These are phyloP conservation scores for Ophion ellenae DNA, from an alignment of 2,888 invertebrate species.

Conservation along the genomic window DNA sequence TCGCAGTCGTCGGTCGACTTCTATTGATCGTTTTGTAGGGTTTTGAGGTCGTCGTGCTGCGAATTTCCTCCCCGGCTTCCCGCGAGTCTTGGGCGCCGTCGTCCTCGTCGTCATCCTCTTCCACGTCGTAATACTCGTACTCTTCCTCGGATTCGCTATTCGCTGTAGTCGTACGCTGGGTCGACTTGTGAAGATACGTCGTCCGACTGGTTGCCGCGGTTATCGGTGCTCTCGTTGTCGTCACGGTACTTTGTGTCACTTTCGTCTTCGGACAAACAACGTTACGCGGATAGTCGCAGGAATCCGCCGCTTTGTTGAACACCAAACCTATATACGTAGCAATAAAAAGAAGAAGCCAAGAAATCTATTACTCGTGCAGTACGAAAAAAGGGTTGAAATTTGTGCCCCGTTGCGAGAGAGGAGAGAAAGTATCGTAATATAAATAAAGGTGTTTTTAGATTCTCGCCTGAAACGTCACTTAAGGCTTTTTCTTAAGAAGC, in stretches of 20 bases:
- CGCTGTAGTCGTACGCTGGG: constrained; percentile 84
- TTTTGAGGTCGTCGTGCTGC: constrained; percentile 75
- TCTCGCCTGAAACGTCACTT: not conserved
- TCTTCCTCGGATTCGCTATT: constrained; percentile 82
- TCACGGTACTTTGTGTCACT: constrained; percentile 84
- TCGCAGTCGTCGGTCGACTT: constrained; percentile 77
- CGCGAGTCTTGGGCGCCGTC: constrained; percentile 79
- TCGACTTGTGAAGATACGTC: constrained; percentile 82
- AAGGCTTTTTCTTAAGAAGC: too few relatives aligned
- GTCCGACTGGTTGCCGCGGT: constrained; percentile 84
- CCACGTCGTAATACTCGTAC: constrained; percentile 84
- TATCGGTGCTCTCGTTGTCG: constrained; percentile 83
- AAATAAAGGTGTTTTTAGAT: not conserved
- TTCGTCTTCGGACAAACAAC: constrained; percentile 91
- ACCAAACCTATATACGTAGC: constrained; percentile 88
- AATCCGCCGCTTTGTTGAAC: constrained; percentile 96
- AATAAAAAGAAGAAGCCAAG: not conserved
- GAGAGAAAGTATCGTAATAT: not conserved
- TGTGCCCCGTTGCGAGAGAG: not conserved
- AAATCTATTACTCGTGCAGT: too few relatives aligned
- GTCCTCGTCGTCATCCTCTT: constrained; percentile 85
- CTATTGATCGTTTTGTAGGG: constrained; percentile 81
- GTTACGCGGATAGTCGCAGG: constrained; percentile 96
- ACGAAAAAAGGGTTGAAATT: not conserved
- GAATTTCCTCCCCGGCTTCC: constrained; percentile 83